These are phyloP conservation scores for Recurvirostra avosetta DNA, from an alignment of 2,113 vertebrate species.

Conservation along the genomic window DNA sequence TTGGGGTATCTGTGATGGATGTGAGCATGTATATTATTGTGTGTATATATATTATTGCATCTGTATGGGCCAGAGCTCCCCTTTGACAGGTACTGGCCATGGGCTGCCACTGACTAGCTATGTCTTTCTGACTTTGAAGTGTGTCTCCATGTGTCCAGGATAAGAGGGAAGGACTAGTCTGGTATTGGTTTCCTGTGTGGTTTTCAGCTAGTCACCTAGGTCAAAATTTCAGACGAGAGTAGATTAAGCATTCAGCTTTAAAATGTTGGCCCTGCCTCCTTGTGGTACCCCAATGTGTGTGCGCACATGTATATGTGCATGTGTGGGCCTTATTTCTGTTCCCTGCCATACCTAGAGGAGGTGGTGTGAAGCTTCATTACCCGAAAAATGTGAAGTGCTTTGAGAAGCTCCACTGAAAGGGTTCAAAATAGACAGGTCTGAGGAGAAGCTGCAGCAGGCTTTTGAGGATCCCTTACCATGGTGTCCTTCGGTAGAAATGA, in stretches of 20 bases:
- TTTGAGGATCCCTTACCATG: neutral
- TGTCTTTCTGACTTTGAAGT: neutral
- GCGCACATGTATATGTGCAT: fast-evolving
- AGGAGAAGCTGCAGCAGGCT: neutral
- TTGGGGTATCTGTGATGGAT: neutral
- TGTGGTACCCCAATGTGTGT: neutral
- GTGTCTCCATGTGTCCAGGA: neutral
- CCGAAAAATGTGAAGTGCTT: neutral
- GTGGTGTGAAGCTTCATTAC: neutral
- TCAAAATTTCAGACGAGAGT: neutral
- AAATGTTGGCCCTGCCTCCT: neutral
- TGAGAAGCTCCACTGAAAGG: neutral
- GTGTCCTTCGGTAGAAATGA: neutral
- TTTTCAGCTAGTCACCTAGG: neutral
- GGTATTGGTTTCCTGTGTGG: neutral
- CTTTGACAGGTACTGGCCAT: neutral
- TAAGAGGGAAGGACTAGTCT: neutral
- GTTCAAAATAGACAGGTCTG: neutral
- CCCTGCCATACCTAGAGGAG: neutral
- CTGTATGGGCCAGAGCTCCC: neutral
- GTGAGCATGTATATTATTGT: neutral
- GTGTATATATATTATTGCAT: neutral
- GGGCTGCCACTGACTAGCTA: neutral
- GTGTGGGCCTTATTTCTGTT: neutral
- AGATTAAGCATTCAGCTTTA: neutral